Evolutionary conservation across 2,888 invertebrate genomes (phyloP), one percentile per base, ranked within the genome.

Genomic region (Epiblema foenella): DNA sequence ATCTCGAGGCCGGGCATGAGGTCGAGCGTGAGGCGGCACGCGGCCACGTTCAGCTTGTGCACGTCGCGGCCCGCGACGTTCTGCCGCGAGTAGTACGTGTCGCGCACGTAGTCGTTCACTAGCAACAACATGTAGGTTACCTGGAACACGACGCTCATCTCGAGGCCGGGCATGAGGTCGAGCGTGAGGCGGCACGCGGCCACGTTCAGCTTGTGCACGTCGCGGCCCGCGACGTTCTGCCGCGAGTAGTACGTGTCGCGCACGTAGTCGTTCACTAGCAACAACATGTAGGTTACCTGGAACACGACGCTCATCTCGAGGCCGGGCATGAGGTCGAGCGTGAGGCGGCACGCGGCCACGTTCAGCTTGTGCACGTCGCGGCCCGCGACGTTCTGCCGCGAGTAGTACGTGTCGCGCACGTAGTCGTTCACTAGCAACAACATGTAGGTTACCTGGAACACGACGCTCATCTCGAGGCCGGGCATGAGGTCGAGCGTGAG

Each of bases 21-120:
- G 33, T 33, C 33, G 8, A 33, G 33, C 33, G 99, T 97, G 54
- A 99, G 94, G 10, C 99, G 95, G 85, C 98, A 98, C 8, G 98
- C 97, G 10, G 97, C 96, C 68, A 98, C 97, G 85, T 98, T 98
- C 59, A 99, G 87, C 79, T 97, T 96, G 81, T 95, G 94, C 42
- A 96, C 95, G 85, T 96, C 96, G 62, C 94, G 94, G 0, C 95
- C 95, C 0, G 93, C 94, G 54, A 97, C 94, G 74, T 95, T 96
- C 82, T 95, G 95, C 0, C 97, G 94, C 11, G 95, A 95, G 88
- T 96, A 98, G 86, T 96, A 98, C 58, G 97, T 96, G 78, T 98
- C 98, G 33, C 97, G 94, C 15, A 98, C 93, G 86, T 99, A 99
- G 84, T 98, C 97, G n/a, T n/a, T n/a, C n/a, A n/a, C n/a, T n/a